phyloP scores from a whole-genome alignment of 2,113 vertebrate species.

The Trogon surrucura region DNA sequence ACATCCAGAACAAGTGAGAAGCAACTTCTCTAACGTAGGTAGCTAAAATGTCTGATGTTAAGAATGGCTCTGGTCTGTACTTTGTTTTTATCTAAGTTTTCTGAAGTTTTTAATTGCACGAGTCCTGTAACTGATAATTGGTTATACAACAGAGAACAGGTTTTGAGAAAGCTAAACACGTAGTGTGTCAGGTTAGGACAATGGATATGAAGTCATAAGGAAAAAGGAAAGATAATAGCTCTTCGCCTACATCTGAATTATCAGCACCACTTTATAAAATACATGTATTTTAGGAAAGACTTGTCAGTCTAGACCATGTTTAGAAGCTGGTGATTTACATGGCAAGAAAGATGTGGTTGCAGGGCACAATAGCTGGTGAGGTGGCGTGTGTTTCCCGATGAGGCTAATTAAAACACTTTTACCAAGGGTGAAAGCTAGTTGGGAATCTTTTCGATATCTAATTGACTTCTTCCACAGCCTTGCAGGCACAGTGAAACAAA shows the following conservation, averaged over 20 bases:
- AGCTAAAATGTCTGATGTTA: neutral
- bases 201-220: neutral
- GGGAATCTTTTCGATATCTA: neutral
- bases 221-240: neutral
- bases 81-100: neutral
- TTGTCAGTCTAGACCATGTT: neutral
- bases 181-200: neutral
- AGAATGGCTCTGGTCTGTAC: neutral
- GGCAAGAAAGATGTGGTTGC: neutral
- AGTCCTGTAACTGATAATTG: neutral
- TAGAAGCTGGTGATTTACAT: neutral
- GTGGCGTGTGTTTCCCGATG: neutral
- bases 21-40: neutral
- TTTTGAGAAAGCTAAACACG: neutral
- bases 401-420: neutral
- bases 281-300: neutral
- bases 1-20: neutral
- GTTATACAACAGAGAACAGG: neutral
- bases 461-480: constrained; percentile 73
- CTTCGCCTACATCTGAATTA: neutral
- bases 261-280: neutral
- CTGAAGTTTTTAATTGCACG: neutral
- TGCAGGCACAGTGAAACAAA: constrained; percentile 82
- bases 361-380: neutral
- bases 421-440: neutral